phyloP scores from a whole-genome alignment of 2,888 invertebrate genomes.

The Uloborus plumipes region DNA sequence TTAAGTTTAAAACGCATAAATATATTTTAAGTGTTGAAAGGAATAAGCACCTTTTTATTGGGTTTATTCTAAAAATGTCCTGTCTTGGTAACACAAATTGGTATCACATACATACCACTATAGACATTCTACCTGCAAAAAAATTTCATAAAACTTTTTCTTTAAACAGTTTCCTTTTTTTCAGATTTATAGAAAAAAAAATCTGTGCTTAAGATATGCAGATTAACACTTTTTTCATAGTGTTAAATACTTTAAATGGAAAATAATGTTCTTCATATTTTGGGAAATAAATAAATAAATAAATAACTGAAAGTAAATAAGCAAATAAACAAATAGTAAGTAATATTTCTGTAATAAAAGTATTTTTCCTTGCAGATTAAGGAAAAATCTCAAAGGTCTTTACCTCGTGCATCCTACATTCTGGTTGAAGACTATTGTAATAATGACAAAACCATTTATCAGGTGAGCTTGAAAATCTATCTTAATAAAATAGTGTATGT shows the following conservation, averaged over 20 bases:
- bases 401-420: conserved; percentile 92
- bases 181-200: too few species aligned
- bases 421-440: conserved; percentile 87
- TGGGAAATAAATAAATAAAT: not conserved
- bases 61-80: too few species aligned
- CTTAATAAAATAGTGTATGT: not conserved
- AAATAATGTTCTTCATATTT: conserved; percentile 1
- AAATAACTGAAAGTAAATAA: not conserved
- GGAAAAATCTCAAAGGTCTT: conserved; percentile 87
- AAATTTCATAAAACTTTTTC: too few species aligned
- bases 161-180: too few species aligned
- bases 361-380: conserved; percentile 73
- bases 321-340: not conserved
- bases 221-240: too few species aligned
- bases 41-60: too few species aligned
- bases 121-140: too few species aligned
- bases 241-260: not conserved
- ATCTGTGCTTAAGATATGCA: too few species aligned
- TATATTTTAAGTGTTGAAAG: too few species aligned
- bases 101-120: too few species aligned
- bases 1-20: too few species aligned
- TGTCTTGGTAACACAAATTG: too few species aligned
- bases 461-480: conserved; percentile 74
- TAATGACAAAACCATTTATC: conserved; percentile 82
- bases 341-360: not conserved